phyloP scores from a whole-genome alignment of 2,888 invertebrate species.

The Neoaliturus tenellus region DNA sequence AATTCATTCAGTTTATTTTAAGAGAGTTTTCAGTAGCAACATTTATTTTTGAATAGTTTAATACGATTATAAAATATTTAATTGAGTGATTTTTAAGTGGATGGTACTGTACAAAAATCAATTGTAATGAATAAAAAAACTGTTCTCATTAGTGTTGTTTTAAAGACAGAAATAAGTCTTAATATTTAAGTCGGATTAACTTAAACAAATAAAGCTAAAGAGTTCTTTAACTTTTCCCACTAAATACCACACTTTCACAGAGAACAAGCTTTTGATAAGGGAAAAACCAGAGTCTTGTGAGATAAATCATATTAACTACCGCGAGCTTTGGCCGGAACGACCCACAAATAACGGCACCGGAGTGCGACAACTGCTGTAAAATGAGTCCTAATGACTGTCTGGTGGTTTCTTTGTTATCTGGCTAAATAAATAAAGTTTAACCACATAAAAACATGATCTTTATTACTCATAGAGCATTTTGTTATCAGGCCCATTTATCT shows the following conservation, averaged over 20 bases:
- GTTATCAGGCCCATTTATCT: not conserved
- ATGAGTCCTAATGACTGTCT: constrained; percentile 30
- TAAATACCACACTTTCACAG: not conserved
- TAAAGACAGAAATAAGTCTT: too few relatives aligned
- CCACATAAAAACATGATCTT: not conserved
- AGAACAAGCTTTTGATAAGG: not conserved
- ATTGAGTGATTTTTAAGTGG: too few relatives aligned
- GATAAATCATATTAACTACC: constrained; percentile 15
- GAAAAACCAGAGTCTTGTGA: constrained; percentile 7
- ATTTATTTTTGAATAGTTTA: too few relatives aligned
- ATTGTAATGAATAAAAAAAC: too few relatives aligned
- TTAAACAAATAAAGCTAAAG: too few relatives aligned
- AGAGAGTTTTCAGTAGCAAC: too few relatives aligned
- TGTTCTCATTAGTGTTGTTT: too few relatives aligned
- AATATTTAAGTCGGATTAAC: too few relatives aligned
- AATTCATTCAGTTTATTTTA: too few relatives aligned
- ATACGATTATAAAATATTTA: too few relatives aligned
- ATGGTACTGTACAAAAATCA: too few relatives aligned
- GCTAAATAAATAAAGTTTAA: not conserved
- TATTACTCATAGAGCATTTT: not conserved
- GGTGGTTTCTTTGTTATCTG: constrained; percentile 24
- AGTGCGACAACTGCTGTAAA: constrained; percentile 36
- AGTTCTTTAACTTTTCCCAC: not conserved
- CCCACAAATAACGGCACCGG: constrained; percentile 15
- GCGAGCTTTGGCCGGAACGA: constrained; percentile 11